Base-by-base conservation (phyloP, 2,888 invertebrate species). In the Axea sp. region DNA sequence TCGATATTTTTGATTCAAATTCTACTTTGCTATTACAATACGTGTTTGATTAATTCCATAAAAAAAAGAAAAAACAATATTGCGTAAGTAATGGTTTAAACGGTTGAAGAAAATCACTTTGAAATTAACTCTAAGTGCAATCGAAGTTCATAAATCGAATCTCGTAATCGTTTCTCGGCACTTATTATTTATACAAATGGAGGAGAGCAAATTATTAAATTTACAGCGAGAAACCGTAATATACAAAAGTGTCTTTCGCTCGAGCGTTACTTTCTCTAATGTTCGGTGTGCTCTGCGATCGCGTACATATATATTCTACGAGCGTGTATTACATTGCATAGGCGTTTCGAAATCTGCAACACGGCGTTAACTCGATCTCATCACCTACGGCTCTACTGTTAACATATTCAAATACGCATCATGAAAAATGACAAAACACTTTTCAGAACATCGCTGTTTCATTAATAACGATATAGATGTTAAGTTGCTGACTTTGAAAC, bases 321-420 rank as follows among this genome's bases (percentile, higher is more conserved):
- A 45, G 59, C 74, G 59, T 74, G 69, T 74, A 69, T 69, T 74
- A 60, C 74, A 64, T 55, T 49, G 74, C 65, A 59, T 47, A 69
- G 69, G 69, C 74, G 74, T 74, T 74, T 65, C 53, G 69, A 69
- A 74, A 69, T 69, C 69, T 47, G 53, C 74, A 74, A 60, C 69
- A 41, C 53, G 59, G 65, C 69, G 69, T 65, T 69, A 65, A 65
- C 65, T 69, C 28, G 74, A 69, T 74, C 74, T 60, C 64, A 69
- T 69, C 69, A 65, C 69, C 74, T 69, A 59, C 64, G 69, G 69
- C 74, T 74, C 45, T 35, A 37, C 74, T 69, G 73, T 69, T 53
- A 64, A 65, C 69, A 59, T 68, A 74, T 74, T 74, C 59, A 69
- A 68, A 74, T 59, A 26, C 55, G 45, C 64, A 31, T 53, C 68